These are phyloP conservation scores for Xylocopa sonorina DNA, from an alignment of 1,140 invertebrate species.

Conservation along the genomic window DNA sequence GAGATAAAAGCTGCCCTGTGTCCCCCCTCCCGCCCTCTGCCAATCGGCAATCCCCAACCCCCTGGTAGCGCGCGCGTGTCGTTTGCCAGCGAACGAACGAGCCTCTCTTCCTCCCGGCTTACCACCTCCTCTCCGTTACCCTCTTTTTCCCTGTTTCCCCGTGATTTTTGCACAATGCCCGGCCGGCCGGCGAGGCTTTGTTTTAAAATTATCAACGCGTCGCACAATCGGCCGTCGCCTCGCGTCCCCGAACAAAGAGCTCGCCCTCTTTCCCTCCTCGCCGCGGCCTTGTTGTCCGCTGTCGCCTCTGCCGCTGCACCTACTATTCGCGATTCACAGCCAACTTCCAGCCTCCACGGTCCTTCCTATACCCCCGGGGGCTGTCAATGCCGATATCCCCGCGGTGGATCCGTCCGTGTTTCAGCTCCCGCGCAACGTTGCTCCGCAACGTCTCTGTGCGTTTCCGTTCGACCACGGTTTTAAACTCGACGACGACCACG, in stretches of 20 bases:
- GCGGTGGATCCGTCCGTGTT: background rate
- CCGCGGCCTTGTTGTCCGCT: conserved; percentile 5
- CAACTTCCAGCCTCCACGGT: conserved; percentile 56
- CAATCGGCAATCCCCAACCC: no score
- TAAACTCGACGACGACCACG: no score
- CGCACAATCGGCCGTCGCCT: conserved; percentile 78
- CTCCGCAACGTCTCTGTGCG: no score
- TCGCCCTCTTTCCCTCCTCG: conserved; percentile 14
- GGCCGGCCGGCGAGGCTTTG: conserved; percentile 70
- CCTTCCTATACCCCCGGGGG: conserved; percentile 55
- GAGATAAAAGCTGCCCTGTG: conserved; percentile 59
- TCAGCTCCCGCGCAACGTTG: background rate
- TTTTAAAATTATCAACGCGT: conserved; percentile 82
- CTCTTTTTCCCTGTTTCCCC: conserved; percentile 62
- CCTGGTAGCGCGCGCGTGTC: conserved; percentile 43
- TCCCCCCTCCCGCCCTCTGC: background rate
- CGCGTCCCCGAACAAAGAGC: conserved; percentile 72
- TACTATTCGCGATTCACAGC: conserved; percentile 17
- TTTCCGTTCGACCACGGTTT: no score
- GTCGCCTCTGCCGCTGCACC: conserved; percentile 26
- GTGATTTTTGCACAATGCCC: conserved; percentile 80
- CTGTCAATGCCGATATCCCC: conserved; percentile 39
- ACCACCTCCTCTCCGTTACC: conserved; percentile 24
- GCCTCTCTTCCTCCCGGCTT: background rate
- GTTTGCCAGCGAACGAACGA: conserved; percentile 48